Evolutionary conservation across 2,797 vertebrate species (phyloP).

Genomic region (Fratercula arctica): DNA sequence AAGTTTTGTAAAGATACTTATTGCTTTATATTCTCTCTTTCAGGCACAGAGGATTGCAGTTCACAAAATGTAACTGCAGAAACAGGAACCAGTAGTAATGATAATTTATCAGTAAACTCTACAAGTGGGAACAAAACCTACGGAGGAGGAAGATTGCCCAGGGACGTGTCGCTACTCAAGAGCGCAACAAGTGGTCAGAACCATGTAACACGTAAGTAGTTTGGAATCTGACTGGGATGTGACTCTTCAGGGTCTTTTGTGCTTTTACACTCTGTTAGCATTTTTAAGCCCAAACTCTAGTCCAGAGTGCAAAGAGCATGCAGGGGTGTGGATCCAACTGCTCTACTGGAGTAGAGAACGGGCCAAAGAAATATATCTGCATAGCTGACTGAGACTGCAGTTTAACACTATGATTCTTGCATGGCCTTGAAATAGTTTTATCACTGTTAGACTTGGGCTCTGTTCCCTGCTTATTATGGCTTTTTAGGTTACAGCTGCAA

Average conservation of each 20-base stretch:
- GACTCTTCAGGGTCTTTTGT: not conserved
- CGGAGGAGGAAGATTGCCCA: not conserved
- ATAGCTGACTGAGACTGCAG: not conserved
- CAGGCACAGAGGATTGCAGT: constrained; percentile 36
- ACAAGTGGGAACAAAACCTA: not conserved
- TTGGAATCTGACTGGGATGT: not conserved
- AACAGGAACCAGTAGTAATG: not conserved
- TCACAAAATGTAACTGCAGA: not conserved
- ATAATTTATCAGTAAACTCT: not conserved
- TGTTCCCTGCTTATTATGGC: not conserved
- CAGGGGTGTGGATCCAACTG: not conserved
- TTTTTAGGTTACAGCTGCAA: not conserved
- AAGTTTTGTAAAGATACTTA: not conserved
- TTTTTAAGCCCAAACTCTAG: not conserved
- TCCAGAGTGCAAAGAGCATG: not conserved
- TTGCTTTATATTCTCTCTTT: not conserved
- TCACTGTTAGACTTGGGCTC: not conserved
- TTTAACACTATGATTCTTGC: not conserved
- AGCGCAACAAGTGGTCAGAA: not conserved
- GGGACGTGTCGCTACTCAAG: not conserved
- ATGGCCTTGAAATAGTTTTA: not conserved
- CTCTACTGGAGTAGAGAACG: not conserved
- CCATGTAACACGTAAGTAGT: not conserved
- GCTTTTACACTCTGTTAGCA: not conserved
- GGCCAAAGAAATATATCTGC: not conserved